These are phyloP conservation scores for Pachyrhynchus sulphureomaculatus DNA, from an alignment of 1,140 invertebrate species.

Conservation along the genomic window DNA sequence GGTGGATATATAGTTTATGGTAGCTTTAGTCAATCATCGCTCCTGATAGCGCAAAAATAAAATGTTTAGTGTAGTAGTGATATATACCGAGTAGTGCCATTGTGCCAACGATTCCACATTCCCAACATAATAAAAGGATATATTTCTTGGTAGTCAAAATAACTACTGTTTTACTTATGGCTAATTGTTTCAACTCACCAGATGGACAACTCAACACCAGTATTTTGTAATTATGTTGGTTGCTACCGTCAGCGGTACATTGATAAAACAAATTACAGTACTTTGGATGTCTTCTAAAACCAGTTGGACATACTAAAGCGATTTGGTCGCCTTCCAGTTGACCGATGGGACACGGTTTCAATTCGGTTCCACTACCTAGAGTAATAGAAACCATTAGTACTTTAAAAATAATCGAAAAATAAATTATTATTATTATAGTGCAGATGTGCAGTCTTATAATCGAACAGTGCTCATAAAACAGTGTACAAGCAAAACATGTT, in stretches of 20 bases:
- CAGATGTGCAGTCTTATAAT: neutral
- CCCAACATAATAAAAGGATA: too few relatives aligned
- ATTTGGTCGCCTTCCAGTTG: constrained; percentile 65
- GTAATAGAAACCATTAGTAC: too few relatives aligned
- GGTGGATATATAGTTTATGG: too few relatives aligned
- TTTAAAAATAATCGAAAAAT: neutral
- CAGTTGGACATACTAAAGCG: constrained; percentile 73
- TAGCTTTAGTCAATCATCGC: too few relatives aligned
- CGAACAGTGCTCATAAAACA: too few relatives aligned
- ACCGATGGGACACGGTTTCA: constrained; percentile 41
- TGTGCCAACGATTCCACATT: too few relatives aligned
- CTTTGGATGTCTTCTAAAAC: constrained; percentile 78
- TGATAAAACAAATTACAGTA: constrained; percentile 84
- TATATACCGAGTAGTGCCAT: too few relatives aligned
- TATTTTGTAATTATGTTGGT: constrained; percentile 69
- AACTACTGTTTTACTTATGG: neutral
- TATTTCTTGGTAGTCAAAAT: too few relatives aligned
- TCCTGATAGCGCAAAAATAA: too few relatives aligned
- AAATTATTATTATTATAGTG: neutral
- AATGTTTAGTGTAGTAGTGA: too few relatives aligned
- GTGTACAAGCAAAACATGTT: too few relatives aligned
- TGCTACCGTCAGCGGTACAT: constrained; percentile 61
- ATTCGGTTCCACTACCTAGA: constrained; percentile 20
- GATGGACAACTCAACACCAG: constrained; percentile 73
- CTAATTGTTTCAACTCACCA: constrained; percentile 41